Percentiles rank a stretch among this genome's conserved stretches.
Conservation (phyloP, 2,888 invertebrate species). For the Harmothoe impar region DNA sequence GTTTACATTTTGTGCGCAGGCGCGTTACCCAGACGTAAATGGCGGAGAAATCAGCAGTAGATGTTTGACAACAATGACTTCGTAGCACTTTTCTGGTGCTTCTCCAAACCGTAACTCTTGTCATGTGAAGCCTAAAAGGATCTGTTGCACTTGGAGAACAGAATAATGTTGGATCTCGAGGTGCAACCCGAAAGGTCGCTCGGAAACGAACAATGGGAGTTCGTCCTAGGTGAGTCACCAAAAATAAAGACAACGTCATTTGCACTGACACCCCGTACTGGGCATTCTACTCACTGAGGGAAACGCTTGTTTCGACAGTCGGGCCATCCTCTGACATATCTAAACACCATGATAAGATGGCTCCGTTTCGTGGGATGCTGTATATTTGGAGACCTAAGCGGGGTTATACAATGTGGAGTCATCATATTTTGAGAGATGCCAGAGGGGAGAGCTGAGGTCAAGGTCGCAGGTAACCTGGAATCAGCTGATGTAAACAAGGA, state of each 20-base stretch:
- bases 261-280: conserved; percentile 18
- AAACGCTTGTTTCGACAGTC: conserved; percentile 33
- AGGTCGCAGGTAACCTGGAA: conserved; percentile 55
- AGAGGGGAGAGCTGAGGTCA: not conserved
- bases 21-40: conserved; percentile 60
- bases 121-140: conserved; percentile 57
- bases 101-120: not conserved
- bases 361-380: not conserved
- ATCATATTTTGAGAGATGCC: not conserved
- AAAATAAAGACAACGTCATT: conserved; percentile 61
- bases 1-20: conserved; percentile 70
- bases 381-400: not conserved
- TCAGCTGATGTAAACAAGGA: conserved; percentile 56
- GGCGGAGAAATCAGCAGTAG: conserved; percentile 64
- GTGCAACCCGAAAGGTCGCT: conserved; percentile 93
- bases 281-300: not conserved
- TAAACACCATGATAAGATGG: not conserved
- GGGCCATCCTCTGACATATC: not conserved
- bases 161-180: conserved; percentile 95
- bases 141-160: conserved; percentile 59
- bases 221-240: conserved; percentile 92
- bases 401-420: too few relatives aligned
- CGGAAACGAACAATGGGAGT: conserved; percentile 99
- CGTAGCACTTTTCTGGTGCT: conserved; percentile 39
- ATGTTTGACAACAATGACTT: conserved; percentile 54